A percentile compares a stretch with the other conserved stretches of the same genome.
phyloP scores from a whole-genome alignment of 1,140 invertebrate genomes.

The Proctacanthus coquilletti region DNA sequence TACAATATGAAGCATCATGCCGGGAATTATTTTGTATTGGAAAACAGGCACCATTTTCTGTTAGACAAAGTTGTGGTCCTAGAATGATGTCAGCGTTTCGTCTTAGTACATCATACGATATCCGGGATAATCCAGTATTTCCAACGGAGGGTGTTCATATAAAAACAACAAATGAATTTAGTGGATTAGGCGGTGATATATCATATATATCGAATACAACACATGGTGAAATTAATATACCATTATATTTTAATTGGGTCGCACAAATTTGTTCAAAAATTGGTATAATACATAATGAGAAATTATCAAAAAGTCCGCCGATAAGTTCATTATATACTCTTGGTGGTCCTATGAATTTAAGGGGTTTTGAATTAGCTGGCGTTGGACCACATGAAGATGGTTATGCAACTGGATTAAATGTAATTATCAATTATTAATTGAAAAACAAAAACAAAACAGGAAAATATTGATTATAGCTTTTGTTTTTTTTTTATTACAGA shows the following conservation, averaged over 20 bases:
- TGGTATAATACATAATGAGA: constrained; percentile 19
- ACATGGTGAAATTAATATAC: constrained; percentile 25
- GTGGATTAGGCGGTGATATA: constrained; percentile 24
- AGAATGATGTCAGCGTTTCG: constrained; percentile 24
- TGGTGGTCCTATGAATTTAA: constrained; percentile 22
- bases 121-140: constrained; percentile 23
- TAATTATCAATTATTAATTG: constrained; percentile 2
- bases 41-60: constrained; percentile 23
- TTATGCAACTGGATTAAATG: constrained; percentile 21
- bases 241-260: constrained; percentile 19
- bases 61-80: constrained; percentile 26
- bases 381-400: constrained; percentile 23
- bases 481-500: constrained; percentile 7
- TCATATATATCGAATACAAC: constrained; percentile 21
- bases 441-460: neutral
- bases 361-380: constrained; percentile 24
- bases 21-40: constrained; percentile 17
- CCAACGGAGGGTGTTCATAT: constrained; percentile 21
- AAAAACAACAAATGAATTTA: constrained; percentile 23
- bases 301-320: constrained; percentile 19
- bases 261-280: constrained; percentile 24
- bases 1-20: constrained; percentile 27
- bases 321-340: constrained; percentile 24
- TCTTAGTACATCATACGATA: constrained; percentile 21
- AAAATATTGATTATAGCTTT: neutral